These are phyloP conservation scores for Chiridota heheva DNA, from an alignment of 35 echinoderm and acorn worm genomes.

Conservation along the genomic window DNA sequence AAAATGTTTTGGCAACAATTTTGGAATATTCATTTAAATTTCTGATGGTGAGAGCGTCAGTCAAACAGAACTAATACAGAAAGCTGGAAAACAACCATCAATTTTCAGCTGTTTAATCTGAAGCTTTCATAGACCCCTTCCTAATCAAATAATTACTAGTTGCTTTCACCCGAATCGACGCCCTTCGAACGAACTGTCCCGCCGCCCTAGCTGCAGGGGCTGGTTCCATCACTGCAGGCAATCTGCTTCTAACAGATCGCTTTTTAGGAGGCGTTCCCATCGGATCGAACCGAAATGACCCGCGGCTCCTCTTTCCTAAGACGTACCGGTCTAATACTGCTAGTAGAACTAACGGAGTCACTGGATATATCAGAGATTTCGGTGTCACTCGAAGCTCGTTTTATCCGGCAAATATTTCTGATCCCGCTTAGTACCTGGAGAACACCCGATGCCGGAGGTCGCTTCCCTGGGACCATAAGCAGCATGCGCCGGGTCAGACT, in stretches of 20 bases:
- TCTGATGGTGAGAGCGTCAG: too few relatives aligned
- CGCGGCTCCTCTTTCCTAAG: slow-evolving; percentile 39
- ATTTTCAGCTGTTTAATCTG: too few relatives aligned
- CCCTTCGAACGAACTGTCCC: slow-evolving; percentile 19
- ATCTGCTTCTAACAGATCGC: not conserved
- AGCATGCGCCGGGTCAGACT: slow-evolving; percentile 76
- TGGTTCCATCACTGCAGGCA: slow-evolving; percentile 4
- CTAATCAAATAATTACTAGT: not conserved
- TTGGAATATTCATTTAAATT: too few relatives aligned
- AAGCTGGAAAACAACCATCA: too few relatives aligned
- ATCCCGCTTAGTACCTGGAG: slow-evolving; percentile 63
- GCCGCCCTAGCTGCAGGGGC: slow-evolving; percentile 6
- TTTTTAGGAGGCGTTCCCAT: slow-evolving; percentile 9
- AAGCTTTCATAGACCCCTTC: not conserved
- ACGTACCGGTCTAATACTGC: not conserved
- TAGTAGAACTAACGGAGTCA: not conserved
- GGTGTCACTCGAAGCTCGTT: slow-evolving; percentile 18
- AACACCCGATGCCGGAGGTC: slow-evolving; percentile 75
- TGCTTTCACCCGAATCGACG: slow-evolving; percentile 22
- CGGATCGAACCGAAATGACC: slow-evolving; percentile 48
- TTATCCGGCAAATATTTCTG: slow-evolving; percentile 6
- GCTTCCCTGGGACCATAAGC: slow-evolving; percentile 43
- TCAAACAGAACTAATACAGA: too few relatives aligned
- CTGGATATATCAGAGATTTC: slow-evolving; percentile 8
- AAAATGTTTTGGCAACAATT: too few relatives aligned